Base-by-base conservation (phyloP, 1,140 invertebrate species). In the Cydia splendana region DNA sequence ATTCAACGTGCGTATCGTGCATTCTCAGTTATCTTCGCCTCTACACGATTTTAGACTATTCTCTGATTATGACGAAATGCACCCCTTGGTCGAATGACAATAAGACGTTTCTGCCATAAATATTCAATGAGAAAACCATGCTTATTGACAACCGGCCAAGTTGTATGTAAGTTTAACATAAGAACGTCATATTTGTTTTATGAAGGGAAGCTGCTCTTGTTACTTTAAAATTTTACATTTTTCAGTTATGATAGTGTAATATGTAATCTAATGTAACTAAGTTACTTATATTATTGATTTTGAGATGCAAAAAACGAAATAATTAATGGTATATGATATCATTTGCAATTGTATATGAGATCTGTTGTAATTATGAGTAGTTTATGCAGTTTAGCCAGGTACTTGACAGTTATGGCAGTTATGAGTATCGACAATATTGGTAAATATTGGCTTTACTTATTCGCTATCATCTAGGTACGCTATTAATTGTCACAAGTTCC, bases 291-390 rank as follows among this genome's bases (percentile, higher is more conserved):
- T 75, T 76, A 77, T 78, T 76, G 74, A 74, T 76, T 85, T 83
- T 78, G 79, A 20, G 78, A 79, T 80, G 80, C 77, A 86, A 38
- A 71, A 34, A 34, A 53, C 20, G 45, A n/a, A 28, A 69, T 34
- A 84, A 84, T 88, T 88, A 88, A 91, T 91, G 87, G 80, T 90
- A 91, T 91, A 78, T 86, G 81, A 91, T 91, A 91, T 89, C 89
- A 87, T 88, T 87, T 87, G 77, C 82, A 82, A 86, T 79, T 78
- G 67, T 77, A 34, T 80, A 77, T 83, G 75, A 84, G 82, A 84
- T 88, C 85, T 86, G 81, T 88, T 85, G 71, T 80, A 71, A 71
- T 38, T 71, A 69, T 57, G 30, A 30, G 42, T 76, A 71, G 78
- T 48, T 77, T 30, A 80, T 69, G 51, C 77, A 77, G 65, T 81